phyloP scores from a whole-genome alignment of 1,140 invertebrate species.

The Drosophila lacertosa region DNA sequence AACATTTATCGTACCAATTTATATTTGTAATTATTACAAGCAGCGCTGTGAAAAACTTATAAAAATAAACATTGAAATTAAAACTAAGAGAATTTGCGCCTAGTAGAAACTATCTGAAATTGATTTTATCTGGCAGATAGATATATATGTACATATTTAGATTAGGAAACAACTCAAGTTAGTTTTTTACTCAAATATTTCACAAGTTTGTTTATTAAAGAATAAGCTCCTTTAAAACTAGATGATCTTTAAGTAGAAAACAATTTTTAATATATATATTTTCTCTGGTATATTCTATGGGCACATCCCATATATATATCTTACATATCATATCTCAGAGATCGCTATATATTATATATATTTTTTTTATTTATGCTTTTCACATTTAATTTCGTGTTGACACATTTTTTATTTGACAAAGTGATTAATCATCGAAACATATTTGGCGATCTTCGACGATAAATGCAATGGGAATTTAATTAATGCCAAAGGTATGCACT shows the following conservation, averaged over 20 bases:
- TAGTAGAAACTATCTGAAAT: neutral
- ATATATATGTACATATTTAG: too few relatives aligned
- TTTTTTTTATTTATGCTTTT: too few relatives aligned
- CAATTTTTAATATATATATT: too few relatives aligned
- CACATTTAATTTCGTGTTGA: conserved; percentile 15
- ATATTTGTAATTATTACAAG: conserved; percentile 16
- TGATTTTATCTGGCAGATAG: too few relatives aligned
- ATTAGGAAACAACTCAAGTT: too few relatives aligned
- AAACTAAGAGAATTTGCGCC: neutral
- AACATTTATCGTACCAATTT: conserved; percentile 13
- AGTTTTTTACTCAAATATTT: too few relatives aligned
- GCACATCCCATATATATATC: too few relatives aligned
- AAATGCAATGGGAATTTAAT: conserved; percentile 72
- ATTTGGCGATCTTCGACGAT: conserved; percentile 51
- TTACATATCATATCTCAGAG: neutral
- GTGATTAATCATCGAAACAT: conserved; percentile 71
- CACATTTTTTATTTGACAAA: conserved; percentile 27
- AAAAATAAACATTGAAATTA: neutral
- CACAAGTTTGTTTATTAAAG: too few relatives aligned
- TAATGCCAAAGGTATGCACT: conserved; percentile 44
- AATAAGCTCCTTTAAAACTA: too few relatives aligned
- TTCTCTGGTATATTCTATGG: too few relatives aligned
- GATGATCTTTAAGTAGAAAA: too few relatives aligned
- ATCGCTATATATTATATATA: neutral
- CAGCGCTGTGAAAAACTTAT: neutral